phyloP scores from a whole-genome alignment of 2,888 invertebrate species.

The Agonopterix heracliana region DNA sequence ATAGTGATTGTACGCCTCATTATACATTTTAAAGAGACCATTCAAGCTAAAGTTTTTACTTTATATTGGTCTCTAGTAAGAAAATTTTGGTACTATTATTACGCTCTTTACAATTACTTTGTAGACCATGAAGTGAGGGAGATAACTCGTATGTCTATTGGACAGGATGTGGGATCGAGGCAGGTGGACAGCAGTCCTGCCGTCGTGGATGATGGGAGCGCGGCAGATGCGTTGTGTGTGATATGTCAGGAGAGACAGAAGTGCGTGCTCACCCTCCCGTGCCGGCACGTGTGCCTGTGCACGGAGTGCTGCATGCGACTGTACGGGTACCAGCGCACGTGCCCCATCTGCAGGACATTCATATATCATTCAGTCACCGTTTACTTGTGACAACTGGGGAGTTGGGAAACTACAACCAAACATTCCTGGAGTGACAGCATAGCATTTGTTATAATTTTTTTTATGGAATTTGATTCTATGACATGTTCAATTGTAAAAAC shows the following conservation, averaged over 20 bases:
- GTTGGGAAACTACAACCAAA: not conserved
- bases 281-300: constrained; percentile 75
- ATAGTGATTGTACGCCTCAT: constrained; percentile 50
- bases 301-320: constrained; percentile 66
- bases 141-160: constrained; percentile 47
- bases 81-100: constrained; percentile 53
- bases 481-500: no score
- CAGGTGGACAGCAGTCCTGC: constrained; percentile 12
- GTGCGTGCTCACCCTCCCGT: constrained; percentile 73
- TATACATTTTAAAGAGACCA: constrained; percentile 47
- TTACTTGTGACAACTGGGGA: constrained; percentile 51
- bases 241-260: constrained; percentile 74
- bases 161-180: constrained; percentile 34
- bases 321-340: constrained; percentile 66
- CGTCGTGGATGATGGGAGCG: constrained; percentile 33
- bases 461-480: not conserved
- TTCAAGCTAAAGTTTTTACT: constrained; percentile 31
- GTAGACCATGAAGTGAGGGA: constrained; percentile 55
- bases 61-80: constrained; percentile 53
- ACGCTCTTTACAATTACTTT: constrained; percentile 55
- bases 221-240: constrained; percentile 64
- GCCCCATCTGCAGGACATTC: constrained; percentile 73
- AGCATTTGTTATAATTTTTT: not conserved
- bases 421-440: constrained; percentile 2
- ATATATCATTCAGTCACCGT: constrained; percentile 74